Conservation (phyloP, 2,888 invertebrate species). For the Eulithis testata region DNA sequence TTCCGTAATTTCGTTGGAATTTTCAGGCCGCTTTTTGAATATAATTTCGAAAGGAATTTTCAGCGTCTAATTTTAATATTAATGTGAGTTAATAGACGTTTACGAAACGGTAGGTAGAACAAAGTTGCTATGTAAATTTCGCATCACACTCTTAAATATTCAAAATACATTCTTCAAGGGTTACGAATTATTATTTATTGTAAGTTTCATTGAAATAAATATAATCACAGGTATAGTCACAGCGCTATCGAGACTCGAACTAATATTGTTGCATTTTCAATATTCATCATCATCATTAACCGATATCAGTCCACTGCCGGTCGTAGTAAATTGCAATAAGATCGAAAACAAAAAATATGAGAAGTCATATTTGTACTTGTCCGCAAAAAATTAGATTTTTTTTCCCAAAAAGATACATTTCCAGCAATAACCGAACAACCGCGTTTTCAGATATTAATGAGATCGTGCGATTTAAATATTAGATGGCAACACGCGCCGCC, state of each 20-base stretch:
- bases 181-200: too few species aligned
- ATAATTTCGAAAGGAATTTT: slow-evolving; percentile 27
- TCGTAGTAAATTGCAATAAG: too few species aligned
- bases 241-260: too few species aligned
- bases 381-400: not conserved
- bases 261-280: too few species aligned
- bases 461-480: slow-evolving; percentile 36
- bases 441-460: slow-evolving; percentile 34
- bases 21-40: slow-evolving; percentile 34
- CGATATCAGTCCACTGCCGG: too few species aligned
- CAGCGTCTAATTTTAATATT: slow-evolving; percentile 26
- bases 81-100: slow-evolving; percentile 33
- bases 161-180: too few species aligned
- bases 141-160: too few species aligned
- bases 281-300: too few species aligned
- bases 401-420: slow-evolving; percentile 2
- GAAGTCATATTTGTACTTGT: too few species aligned
- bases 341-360: too few species aligned
- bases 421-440: slow-evolving; percentile 7
- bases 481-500: slow-evolving; percentile 23
- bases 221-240: too few species aligned
- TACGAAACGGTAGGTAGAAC: slow-evolving; percentile 12
- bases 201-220: too few species aligned
- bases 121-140: slow-evolving; percentile 2
- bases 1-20: slow-evolving; percentile 38